These are phyloP conservation scores for Bufo gargarizans DNA, from an alignment of 2,113 vertebrate species.

Conservation along the genomic window DNA sequence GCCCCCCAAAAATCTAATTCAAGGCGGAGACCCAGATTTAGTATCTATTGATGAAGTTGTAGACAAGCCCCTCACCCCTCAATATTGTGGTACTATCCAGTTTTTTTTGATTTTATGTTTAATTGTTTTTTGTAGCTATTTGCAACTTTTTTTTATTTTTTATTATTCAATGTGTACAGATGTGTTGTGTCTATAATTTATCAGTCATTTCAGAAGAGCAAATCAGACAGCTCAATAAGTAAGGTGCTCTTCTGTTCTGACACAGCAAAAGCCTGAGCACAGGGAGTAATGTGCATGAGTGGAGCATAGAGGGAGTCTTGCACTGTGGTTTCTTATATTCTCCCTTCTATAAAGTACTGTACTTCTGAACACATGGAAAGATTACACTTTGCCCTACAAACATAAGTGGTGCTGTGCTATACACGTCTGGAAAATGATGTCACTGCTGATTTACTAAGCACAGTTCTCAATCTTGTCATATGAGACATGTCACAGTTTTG, in stretches of 20 bases:
- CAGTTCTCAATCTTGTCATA: not conserved
- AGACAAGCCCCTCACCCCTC: too few relatives aligned
- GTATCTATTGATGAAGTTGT: too few relatives aligned
- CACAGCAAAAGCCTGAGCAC: not conserved
- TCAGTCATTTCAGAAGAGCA: not conserved
- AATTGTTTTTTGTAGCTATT: too few relatives aligned
- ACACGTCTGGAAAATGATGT: not conserved
- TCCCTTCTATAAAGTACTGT: constrained; percentile 1
- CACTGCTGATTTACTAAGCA: not conserved
- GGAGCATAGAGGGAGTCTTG: constrained; percentile 53
- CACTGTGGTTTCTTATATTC: constrained; percentile 33
- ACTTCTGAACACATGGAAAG: not conserved
- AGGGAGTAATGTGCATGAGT: constrained; percentile 36
- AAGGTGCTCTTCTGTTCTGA: not conserved
- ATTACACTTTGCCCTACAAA: not conserved
- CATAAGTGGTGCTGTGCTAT: not conserved
- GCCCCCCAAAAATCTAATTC: too few relatives aligned
- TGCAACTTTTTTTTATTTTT: too few relatives aligned
- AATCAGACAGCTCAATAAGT: not conserved
- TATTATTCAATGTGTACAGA: too few relatives aligned
- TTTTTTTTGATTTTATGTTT: too few relatives aligned
- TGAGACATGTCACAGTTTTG: not conserved
- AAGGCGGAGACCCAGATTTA: too few relatives aligned
- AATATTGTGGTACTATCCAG: too few relatives aligned
- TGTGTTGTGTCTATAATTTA: not conserved